Evolutionary conservation across 2,888 invertebrate genomes (phyloP).

Genomic region (Drosophila atroscutellata): DNA sequence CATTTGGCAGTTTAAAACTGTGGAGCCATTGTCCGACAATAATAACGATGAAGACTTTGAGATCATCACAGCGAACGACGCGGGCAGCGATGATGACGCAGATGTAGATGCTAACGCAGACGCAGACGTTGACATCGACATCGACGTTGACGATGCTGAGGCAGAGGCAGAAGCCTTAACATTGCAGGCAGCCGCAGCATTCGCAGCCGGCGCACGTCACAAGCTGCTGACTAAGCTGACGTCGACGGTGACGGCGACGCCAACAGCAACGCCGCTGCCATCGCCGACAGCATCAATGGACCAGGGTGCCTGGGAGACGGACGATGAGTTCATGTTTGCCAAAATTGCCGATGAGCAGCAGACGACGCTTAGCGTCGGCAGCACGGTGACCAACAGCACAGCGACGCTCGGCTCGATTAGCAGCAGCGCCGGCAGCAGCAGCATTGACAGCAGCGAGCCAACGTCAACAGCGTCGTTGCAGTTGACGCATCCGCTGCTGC

Average conservation of each 20-base stretch:
- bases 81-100: slow-evolving; percentile 40
- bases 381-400: slow-evolving; percentile 82
- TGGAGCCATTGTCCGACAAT: slow-evolving; percentile 57
- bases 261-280: slow-evolving; percentile 51
- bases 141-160: slow-evolving; percentile 10
- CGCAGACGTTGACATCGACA: slow-evolving; percentile 25
- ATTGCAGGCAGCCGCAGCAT: slow-evolving; percentile 63
- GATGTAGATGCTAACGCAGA: slow-evolving; percentile 43
- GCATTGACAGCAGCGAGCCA: slow-evolving; percentile 21
- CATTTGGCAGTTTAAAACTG: slow-evolving; percentile 84
- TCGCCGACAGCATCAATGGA: slow-evolving; percentile 76
- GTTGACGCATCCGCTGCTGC: slow-evolving; percentile 75
- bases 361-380: slow-evolving; percentile 73
- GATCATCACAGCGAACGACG: slow-evolving; percentile 40
- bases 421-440: slow-evolving; percentile 30
- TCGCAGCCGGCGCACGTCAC: slow-evolving; percentile 66
- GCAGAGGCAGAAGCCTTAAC: slow-evolving; percentile 48
- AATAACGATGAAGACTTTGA: slow-evolving; percentile 59
- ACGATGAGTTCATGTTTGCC: slow-evolving; percentile 84
- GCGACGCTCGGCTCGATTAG: slow-evolving; percentile 77
- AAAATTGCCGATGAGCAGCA: slow-evolving; percentile 48
- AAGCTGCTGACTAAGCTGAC: slow-evolving; percentile 51
- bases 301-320: slow-evolving; percentile 84
- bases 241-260: slow-evolving; percentile 32
- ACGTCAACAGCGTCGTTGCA: slow-evolving; percentile 14